Evolutionary conservation across 2,888 invertebrate genomes (phyloP).

Genomic region (Tetragonisca angustula): DNA sequence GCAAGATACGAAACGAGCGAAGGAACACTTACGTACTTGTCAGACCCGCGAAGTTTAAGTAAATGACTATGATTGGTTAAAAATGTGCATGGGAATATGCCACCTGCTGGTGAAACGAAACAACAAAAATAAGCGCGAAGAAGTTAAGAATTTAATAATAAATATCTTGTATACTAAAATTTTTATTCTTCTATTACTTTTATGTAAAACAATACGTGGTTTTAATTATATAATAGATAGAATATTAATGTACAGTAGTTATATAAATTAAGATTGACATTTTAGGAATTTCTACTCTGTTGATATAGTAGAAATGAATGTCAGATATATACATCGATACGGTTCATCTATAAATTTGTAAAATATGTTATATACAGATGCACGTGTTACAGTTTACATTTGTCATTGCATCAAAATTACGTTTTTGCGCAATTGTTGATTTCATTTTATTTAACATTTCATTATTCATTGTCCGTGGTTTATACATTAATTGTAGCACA

Average conservation of each 20-base stretch:
- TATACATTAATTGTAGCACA: background rate
- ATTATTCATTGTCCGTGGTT: background rate
- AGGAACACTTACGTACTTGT: background rate
- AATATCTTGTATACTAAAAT: background rate
- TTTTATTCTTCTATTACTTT: background rate
- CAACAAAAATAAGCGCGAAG: background rate
- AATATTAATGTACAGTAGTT: background rate
- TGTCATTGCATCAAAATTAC: slow-evolving; percentile 1
- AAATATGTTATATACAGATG: background rate
- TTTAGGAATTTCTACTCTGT: background rate
- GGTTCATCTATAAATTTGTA: background rate
- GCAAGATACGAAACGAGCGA: background rate
- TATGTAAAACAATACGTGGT: background rate
- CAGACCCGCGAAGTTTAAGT: background rate
- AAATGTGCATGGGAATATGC: background rate
- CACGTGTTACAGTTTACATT: slow-evolving; percentile 27
- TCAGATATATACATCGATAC: no score
- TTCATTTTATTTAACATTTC: background rate
- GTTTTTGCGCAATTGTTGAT: background rate
- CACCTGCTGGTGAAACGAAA: background rate
- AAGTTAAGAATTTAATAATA: background rate
- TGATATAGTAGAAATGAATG: background rate
- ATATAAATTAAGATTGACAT: background rate
- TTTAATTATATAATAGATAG: background rate
- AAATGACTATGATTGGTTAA: background rate